Conservation (phyloP, 1,140 invertebrate genomes). For the Penaeus japonicus region DNA sequence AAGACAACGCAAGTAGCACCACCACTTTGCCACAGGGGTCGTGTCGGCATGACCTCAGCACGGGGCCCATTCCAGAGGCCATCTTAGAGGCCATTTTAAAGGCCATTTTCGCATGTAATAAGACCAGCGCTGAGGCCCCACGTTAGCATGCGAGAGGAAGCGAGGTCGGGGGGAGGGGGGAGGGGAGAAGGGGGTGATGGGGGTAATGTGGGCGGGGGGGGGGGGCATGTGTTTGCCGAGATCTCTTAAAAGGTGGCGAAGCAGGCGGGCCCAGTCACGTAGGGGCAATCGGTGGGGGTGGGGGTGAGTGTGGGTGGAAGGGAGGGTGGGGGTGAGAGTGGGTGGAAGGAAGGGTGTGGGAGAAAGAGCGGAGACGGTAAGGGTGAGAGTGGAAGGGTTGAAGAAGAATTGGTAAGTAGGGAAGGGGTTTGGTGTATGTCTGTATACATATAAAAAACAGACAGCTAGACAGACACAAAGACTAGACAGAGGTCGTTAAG, state of each 20-base stretch:
- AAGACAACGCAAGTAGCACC: no score
- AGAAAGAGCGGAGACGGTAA: neutral
- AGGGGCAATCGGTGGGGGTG: conserved; percentile 27
- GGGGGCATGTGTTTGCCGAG: conserved; percentile 27
- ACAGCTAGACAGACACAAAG: no score
- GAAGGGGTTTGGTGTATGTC: neutral
- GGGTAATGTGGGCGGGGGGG: neutral
- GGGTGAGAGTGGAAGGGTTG: neutral
- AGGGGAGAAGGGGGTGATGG: no score
- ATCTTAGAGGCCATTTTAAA: neutral
- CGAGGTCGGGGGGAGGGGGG: neutral
- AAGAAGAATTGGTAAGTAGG: neutral
- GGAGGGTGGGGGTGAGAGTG: neutral
- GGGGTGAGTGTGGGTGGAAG: neutral
- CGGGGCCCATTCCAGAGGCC: no score
- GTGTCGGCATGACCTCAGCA: no score
- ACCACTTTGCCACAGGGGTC: no score
- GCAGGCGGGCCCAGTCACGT: conserved; percentile 44
- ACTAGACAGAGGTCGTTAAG: no score
- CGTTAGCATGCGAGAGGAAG: conserved; percentile 29
- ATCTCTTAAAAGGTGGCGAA: conserved; percentile 34
- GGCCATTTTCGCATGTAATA: conserved; percentile 36
- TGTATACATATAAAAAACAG: neutral
- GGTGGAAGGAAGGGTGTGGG: neutral
- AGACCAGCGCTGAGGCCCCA: neutral